phyloP scores from a whole-genome alignment of 1,140 invertebrate species.

The Cydia amplana region DNA sequence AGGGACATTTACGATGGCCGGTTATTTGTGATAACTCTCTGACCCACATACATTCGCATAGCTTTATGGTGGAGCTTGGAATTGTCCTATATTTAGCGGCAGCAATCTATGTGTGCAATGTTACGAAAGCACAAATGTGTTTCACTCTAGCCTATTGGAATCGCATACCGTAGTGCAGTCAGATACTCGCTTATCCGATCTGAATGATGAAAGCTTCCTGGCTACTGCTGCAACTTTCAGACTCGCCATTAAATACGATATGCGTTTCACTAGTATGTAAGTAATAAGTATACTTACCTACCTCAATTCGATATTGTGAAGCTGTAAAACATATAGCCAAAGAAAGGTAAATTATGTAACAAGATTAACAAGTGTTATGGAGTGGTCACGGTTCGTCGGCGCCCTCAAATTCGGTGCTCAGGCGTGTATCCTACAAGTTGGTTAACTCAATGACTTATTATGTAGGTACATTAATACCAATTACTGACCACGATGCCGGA shows the following conservation, averaged over 20 bases:
- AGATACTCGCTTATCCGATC: constrained; percentile 20
- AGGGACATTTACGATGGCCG: constrained; percentile 61
- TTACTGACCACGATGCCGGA: constrained; percentile 50
- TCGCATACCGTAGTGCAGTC: constrained; percentile 28
- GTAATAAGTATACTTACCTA: too few relatives aligned
- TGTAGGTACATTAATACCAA: constrained; percentile 34
- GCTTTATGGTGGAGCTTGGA: constrained; percentile 50
- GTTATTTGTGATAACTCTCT: constrained; percentile 57
- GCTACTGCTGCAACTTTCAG: constrained; percentile 1
- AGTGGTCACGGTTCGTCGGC: constrained; percentile 47
- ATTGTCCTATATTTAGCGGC: constrained; percentile 69
- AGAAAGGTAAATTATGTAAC: constrained; percentile 14
- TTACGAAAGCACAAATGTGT: constrained; percentile 57
- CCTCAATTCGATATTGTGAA: too few relatives aligned
- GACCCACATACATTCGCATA: constrained; percentile 66
- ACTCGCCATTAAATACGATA: background rate
- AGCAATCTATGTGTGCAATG: constrained; percentile 49
- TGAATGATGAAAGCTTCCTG: constrained; percentile 24
- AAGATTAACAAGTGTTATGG: constrained; percentile 21
- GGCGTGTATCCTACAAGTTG: constrained; percentile 61
- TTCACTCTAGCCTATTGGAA: constrained; percentile 35
- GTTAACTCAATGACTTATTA: constrained; percentile 40
- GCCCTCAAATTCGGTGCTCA: constrained; percentile 46
- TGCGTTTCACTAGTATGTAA: background rate
- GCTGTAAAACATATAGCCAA: constrained; percentile 4